A percentile compares a stretch with the other conserved stretches of the same genome.
These are phyloP conservation scores for Crotalus tigris DNA, from an alignment of 2,113 vertebrate genomes.

Conservation along the genomic window DNA sequence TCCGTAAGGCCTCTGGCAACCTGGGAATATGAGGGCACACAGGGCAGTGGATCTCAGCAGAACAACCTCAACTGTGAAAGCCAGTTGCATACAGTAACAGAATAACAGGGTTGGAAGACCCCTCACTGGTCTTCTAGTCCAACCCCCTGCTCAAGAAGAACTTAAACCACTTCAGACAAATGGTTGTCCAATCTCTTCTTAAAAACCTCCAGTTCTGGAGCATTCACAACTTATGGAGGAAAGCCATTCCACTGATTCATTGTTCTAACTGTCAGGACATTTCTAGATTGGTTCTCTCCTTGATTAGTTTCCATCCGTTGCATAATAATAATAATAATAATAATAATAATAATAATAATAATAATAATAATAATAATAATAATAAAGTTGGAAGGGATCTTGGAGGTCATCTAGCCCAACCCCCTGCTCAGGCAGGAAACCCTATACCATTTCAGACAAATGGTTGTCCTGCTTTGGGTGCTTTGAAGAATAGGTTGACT, in stretches of 20 bases:
- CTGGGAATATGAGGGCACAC: conserved; percentile 5
- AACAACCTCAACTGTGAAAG: conserved; percentile 23
- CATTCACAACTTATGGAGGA: neutral
- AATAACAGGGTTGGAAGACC: neutral
- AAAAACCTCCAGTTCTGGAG: too few relatives aligned
- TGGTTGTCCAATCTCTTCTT: too few relatives aligned
- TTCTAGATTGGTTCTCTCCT: neutral
- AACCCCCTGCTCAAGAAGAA: too few relatives aligned
- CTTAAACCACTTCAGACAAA: neutral
- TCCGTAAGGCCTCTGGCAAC: conserved; percentile 20
- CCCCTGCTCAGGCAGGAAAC: too few relatives aligned
- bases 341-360: too few relatives aligned
- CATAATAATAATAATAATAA: too few relatives aligned
- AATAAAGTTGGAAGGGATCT: too few relatives aligned
- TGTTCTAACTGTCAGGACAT: neutral
- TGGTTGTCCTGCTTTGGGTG: neutral
- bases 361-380: too few relatives aligned
- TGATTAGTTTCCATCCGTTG: neutral
- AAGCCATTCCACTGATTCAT: neutral
- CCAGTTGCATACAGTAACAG: conserved; percentile 10
- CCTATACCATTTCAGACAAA: too few relatives aligned
- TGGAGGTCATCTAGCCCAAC: too few relatives aligned
- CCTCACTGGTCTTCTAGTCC: neutral
- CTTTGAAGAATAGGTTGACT: neutral
- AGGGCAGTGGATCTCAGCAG: conserved; percentile 36